Conservation (phyloP, 1,140 invertebrate species). For the Alviniconcha marisindica region DNA sequence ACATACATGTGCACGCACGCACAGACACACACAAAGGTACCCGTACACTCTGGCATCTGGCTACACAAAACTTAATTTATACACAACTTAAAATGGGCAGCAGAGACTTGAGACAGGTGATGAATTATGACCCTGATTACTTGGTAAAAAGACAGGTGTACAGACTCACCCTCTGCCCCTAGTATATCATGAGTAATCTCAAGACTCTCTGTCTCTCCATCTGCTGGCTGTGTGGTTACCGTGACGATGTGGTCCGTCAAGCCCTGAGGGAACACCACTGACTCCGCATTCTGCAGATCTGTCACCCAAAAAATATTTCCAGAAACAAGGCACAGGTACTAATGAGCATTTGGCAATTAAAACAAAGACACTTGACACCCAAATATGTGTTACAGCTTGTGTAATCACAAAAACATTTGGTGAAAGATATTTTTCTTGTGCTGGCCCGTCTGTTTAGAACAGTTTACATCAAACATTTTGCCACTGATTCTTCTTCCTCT, state of each 20-base stretch:
- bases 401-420: too few species aligned
- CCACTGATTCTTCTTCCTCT: too few species aligned
- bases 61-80: neutral
- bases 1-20: neutral
- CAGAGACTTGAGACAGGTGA: neutral
- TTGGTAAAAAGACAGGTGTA: too few species aligned
- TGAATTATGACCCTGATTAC: neutral
- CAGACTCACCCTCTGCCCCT: too few species aligned
- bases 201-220: slow-evolving; percentile 30
- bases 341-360: too few species aligned
- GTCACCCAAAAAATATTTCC: slow-evolving; percentile 35
- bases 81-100: neutral
- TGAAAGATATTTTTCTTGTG: too few species aligned
- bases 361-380: too few species aligned
- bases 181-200: slow-evolving; percentile 46
- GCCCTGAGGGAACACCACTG: slow-evolving; percentile 54
- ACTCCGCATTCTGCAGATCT: slow-evolving; percentile 54
- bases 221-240: slow-evolving; percentile 53
- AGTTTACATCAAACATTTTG: too few species aligned
- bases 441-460: too few species aligned
- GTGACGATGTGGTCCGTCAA: slow-evolving; percentile 60
- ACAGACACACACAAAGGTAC: neutral
- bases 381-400: too few species aligned
- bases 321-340: too few species aligned
- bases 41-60: neutral